Base-by-base conservation (phyloP, 1,140 invertebrate species). In the Nasonia vitripennis region DNA sequence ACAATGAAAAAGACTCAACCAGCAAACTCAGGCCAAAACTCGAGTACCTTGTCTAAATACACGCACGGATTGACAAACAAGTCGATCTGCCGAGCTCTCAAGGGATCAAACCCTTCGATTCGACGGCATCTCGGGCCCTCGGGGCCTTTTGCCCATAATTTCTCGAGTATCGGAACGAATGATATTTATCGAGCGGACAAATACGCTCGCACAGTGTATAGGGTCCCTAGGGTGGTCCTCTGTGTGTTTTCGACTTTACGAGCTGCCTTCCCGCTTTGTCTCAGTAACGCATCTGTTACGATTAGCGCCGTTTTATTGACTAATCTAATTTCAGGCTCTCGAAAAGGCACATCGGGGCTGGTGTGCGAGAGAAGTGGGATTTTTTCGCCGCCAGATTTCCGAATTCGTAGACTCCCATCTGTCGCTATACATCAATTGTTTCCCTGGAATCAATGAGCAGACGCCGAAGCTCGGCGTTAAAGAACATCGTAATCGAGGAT, bases 131-230 rank as follows among this genome's bases (percentile, higher is more conserved):
- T n/a, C 11, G 37, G 71, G 27, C 74, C 82, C 37, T 55, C 41
- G 62, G 82, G 75, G 82, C 75, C 82, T 71, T 51, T 78, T 84
- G 62, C 6, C 78, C 51, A 70, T 62, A 62, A 62, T 78, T 78
- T 75, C 67, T 86, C 82, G 71, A 86, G 86, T 84, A 86, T 86
- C 86, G 86, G 86, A 86, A 86, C 86, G 86, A 86, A 86, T 86
- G 86, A 81, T 86, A 86, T 86, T 86, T 86, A 86, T 86, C 45
- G 86, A 79, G 86, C 81, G 78, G 23, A 20, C 71, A 84, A 84
- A 84, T 77, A 75, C 82, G 55, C 7, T 67, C 23, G n/a, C 48
- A 68, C 45, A 71, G n/a, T 31, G 23, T 51, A 10, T 45, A 45
- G 67, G 51, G 75, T 83, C 85, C 81, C 81, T 37, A 55, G 85